Base-by-base conservation (phyloP, 1,140 invertebrate genomes). In the Pteromalus puparum region DNA sequence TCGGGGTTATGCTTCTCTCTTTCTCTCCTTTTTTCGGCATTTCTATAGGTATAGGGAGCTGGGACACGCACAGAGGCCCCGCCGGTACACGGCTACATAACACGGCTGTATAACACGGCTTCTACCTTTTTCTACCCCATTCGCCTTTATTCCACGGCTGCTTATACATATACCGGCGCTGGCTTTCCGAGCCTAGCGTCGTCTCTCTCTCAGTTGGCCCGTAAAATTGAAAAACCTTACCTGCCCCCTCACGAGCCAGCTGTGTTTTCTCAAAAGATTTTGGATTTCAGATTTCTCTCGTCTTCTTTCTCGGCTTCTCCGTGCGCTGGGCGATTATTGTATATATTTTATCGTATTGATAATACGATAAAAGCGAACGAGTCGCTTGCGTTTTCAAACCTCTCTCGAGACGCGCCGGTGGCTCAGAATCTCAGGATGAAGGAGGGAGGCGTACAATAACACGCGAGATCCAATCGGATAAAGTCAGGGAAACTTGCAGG, bases 261-360 rank as follows among this genome's bases (percentile, higher is more conserved):
- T 92, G 91, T 92, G 90, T 92, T 92, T 92, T 91, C 90, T 92
- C 88, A 91, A 91, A 90, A 88, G 91, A 92, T 92, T 91, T 90
- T 81, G 80, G 87, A n/a, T 88, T 91, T 90, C 85, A 78, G 87
- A 87, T 87, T 88, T 87, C 83, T 86, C n/a, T n/a, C n/a, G n/a
- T n/a, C n/a, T n/a, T n/a, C n/a, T n/a, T n/a, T n/a, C n/a, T n/a
- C n/a, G n/a, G n/a, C n/a, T n/a, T n/a, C n/a, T n/a, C n/a, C n/a
- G n/a, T n/a, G n/a, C n/a, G n/a, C n/a, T n/a, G n/a, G n/a, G n/a
- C n/a, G n/a, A n/a, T n/a, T n/a, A n/a, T n/a, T n/a, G n/a, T n/a
- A n/a, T n/a, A n/a, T n/a, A n/a, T n/a, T n/a, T n/a, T n/a, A n/a
- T n/a, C n/a, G n/a, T n/a, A n/a, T n/a, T n/a, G n/a, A n/a, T n/a